These are phyloP conservation scores for Melieria omissa DNA, from an alignment of 2,888 invertebrate species.

Conservation along the genomic window DNA sequence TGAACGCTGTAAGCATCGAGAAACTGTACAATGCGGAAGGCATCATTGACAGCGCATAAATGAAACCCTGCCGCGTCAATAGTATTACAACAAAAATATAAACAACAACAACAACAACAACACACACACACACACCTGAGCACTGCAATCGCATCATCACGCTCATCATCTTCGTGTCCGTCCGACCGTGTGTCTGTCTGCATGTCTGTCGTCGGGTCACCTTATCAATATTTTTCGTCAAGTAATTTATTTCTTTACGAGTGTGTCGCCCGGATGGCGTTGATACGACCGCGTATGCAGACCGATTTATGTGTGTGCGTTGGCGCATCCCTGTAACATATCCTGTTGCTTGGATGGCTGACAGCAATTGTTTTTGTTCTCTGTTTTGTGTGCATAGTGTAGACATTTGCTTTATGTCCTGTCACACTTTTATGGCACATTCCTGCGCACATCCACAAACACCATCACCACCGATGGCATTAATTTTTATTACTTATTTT, in stretches of 20 bases:
- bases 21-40: too few species aligned
- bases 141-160: too few species aligned
- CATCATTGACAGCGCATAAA: too few species aligned
- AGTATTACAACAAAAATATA: too few species aligned
- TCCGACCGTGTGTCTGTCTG: not conserved
- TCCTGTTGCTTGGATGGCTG: constrained; percentile 17
- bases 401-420: constrained; percentile 18
- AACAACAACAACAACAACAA: too few species aligned
- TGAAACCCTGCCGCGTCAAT: too few species aligned
- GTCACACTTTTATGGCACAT: constrained; percentile 27
- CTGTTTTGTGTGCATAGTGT: not conserved
- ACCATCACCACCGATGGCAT: constrained; percentile 25
- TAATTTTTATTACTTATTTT: constrained; percentile 16
- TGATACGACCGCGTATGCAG: too few species aligned
- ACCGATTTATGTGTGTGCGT: too few species aligned
- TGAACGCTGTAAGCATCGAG: too few species aligned
- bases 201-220: constrained; percentile 42
- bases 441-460: not conserved
- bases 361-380: not conserved
- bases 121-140: too few species aligned
- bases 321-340: constrained; percentile 12
- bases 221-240: constrained; percentile 64
- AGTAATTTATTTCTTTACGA: constrained; percentile 59
- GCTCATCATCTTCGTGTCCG: not conserved
- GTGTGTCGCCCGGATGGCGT: constrained; percentile 33